Conservation (phyloP, 1,140 invertebrate genomes). For the Archivesica marissinica region DNA sequence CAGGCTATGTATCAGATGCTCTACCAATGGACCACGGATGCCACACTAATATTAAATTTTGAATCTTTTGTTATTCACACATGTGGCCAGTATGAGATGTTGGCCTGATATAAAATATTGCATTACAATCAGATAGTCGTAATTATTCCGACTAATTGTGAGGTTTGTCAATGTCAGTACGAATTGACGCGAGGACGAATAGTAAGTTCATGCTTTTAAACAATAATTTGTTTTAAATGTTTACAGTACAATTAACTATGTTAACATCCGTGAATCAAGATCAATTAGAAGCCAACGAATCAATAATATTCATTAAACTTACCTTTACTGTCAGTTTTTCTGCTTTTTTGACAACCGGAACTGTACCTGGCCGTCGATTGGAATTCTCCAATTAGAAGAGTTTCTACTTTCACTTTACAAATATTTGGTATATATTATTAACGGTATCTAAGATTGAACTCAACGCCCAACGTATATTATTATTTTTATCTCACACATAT, state of each 20-base stretch:
- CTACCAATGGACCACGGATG: too few relatives aligned
- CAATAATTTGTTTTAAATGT: neutral
- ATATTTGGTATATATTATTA: neutral
- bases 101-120: too few relatives aligned
- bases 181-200: too few relatives aligned
- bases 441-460: neutral
- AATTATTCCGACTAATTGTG: too few relatives aligned
- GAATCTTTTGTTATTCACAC: too few relatives aligned
- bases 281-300: too few relatives aligned
- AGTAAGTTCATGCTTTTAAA: too few relatives aligned
- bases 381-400: neutral
- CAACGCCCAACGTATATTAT: neutral
- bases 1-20: too few relatives aligned
- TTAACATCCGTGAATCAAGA: neutral
- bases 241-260: neutral
- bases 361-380: neutral
- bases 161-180: too few relatives aligned
- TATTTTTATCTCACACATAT: neutral
- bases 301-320: neutral
- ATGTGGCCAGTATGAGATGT: too few relatives aligned
- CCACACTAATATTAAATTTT: too few relatives aligned
- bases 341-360: neutral
- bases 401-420: constrained; percentile 43
- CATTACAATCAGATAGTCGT: too few relatives aligned
- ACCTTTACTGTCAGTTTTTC: neutral